These are phyloP conservation scores for Microcebus lehilahytsara DNA, from an alignment of 2,113 vertebrate genomes.

Conservation along the genomic window DNA sequence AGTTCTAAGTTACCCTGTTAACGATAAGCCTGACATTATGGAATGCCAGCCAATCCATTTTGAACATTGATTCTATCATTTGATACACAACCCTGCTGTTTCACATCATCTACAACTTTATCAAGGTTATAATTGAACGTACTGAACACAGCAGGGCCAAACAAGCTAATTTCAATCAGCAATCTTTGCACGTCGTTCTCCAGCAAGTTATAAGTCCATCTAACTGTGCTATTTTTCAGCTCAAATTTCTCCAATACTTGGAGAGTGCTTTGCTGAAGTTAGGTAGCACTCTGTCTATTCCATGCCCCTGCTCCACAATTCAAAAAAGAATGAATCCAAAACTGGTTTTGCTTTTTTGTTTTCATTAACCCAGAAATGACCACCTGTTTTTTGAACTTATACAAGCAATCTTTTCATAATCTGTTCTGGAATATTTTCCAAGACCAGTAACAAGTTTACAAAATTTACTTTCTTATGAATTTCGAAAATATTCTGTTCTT, in stretches of 20 bases:
- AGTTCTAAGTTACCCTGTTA: neutral
- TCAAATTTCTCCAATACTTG: neutral
- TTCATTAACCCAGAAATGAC: neutral
- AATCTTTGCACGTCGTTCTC: neutral
- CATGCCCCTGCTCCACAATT: neutral
- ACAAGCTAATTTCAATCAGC: constrained; percentile 20
- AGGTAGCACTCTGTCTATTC: neutral
- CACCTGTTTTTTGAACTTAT: neutral
- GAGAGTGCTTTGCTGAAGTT: neutral
- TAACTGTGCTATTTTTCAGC: neutral
- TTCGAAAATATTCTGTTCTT: neutral
- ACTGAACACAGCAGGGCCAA: neutral
- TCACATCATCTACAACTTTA: neutral
- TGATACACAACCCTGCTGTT: neutral
- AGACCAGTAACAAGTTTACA: neutral
- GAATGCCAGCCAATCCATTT: neutral
- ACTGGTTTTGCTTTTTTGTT: neutral
- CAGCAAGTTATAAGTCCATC: neutral
- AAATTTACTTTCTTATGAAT: constrained; percentile 9
- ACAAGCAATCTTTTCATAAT: constrained; percentile 17
- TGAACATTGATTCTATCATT: neutral
- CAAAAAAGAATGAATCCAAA: neutral
- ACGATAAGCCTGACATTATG: neutral
- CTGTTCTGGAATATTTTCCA: constrained; percentile 7
- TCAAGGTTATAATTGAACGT: constrained; percentile 1